phyloP scores from a whole-genome alignment of 2,888 invertebrate genomes.

The Hartigia nigra region DNA sequence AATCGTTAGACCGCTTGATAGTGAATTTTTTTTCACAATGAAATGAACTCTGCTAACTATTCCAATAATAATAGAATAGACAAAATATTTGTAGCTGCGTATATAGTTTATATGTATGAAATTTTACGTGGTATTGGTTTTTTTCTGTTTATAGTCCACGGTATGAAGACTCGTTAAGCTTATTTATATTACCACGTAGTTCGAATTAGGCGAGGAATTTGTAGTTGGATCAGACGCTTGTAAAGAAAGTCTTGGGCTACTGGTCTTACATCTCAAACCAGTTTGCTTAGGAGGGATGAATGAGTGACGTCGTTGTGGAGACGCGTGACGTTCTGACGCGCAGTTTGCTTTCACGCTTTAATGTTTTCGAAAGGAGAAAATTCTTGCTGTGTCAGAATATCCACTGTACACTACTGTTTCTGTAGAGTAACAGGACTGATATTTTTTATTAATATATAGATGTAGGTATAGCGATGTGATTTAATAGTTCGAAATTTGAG shows the following conservation, averaged over 20 bases:
- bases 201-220: neutral
- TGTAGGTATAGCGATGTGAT: neutral
- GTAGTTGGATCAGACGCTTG: neutral
- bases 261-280: slow-evolving; percentile 20
- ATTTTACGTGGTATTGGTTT: neutral
- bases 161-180: neutral
- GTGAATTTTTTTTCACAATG: neutral
- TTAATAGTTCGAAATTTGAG: neutral
- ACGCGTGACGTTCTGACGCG: neutral
- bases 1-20: neutral
- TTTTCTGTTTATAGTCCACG: neutral
- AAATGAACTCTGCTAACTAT: neutral
- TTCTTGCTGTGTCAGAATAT: neutral
- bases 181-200: neutral
- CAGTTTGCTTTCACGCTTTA: slow-evolving; percentile 1
- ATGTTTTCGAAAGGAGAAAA: neutral
- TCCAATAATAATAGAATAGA: neutral
- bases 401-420: neutral
- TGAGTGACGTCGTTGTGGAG: neutral
- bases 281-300: slow-evolving; percentile 16
- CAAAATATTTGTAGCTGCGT: neutral
- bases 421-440: neutral
- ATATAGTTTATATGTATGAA: neutral
- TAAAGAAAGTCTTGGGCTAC: slow-evolving; percentile 17
- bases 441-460: neutral